Evolutionary conservation across 1,140 invertebrate genomes (phyloP).

Genomic region (Drosophila serrata): DNA sequence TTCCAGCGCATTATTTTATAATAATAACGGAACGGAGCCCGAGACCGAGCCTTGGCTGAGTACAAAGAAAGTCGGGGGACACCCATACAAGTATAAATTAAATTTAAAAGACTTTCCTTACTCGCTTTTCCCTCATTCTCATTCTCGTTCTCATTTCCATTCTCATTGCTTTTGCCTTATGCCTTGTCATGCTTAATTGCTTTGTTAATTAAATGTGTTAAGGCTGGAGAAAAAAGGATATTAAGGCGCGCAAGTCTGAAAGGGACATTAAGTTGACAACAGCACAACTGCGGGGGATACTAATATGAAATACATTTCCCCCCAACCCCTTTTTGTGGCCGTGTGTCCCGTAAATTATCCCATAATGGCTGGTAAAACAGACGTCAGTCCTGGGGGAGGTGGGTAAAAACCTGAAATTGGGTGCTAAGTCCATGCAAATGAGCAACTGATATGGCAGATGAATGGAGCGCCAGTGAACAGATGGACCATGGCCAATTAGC

Average conservation of each 20-base stretch:
- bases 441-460: slow-evolving; percentile 59
- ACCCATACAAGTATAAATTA: slow-evolving; percentile 63
- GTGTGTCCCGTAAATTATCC: slow-evolving; percentile 69
- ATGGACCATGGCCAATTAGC: slow-evolving; percentile 35
- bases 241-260: slow-evolving; percentile 64
- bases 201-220: slow-evolving; percentile 83
- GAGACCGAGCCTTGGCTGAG: slow-evolving; percentile 4
- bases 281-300: slow-evolving; percentile 52
- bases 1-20: slow-evolving; percentile 56
- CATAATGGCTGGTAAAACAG: slow-evolving; percentile 61
- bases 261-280: slow-evolving; percentile 80
- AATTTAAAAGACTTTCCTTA: slow-evolving; percentile 72
- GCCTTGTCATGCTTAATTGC: slow-evolving; percentile 81
- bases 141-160: slow-evolving; percentile 40
- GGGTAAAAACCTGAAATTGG: slow-evolving; percentile 41
- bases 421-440: slow-evolving; percentile 71
- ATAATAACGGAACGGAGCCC: slow-evolving; percentile 53
- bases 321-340: background rate
- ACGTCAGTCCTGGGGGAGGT: slow-evolving; percentile 9
- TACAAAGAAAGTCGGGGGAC: slow-evolving; percentile 4
- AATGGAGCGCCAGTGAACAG: slow-evolving; percentile 23
- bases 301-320: slow-evolving; percentile 74
- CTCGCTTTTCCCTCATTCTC: slow-evolving; percentile 25
- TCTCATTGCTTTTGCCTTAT: slow-evolving; percentile 66
- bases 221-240: slow-evolving; percentile 70